Base-by-base conservation (phyloP, 2,113 vertebrate genomes). In the Anthoscopus minutus region DNA sequence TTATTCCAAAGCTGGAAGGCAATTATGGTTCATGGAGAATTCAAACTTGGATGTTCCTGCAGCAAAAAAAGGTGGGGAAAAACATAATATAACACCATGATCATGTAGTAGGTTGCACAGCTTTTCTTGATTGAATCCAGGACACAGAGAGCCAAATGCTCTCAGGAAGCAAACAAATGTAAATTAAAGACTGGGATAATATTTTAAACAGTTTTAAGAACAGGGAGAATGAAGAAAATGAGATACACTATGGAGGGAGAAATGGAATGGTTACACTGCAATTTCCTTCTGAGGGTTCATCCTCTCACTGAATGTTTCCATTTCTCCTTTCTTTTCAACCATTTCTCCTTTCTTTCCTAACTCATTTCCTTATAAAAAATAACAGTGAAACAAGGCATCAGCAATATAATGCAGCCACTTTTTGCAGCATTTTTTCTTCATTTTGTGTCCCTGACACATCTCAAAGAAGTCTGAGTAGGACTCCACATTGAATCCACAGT, bases 401-500 rank as follows among this genome's bases (percentile, higher is more conserved):
- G 5, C 3, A 66, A 33, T 33, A 65, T 5, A 4, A 57, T 25
- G 7, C 4, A 65, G 20, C 4, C 6, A 33, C 44, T 69, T 74
- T 51, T 77, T 45, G 27, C 8, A 57, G 8, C 1, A 8, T 15
- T 27, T 64, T 77, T 28, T 23, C 9, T 80, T 73, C 7, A 62
- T 72, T 82, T 85, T 76, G 17, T 67, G 13, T 6, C n/a, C n/a
- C 10, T 69, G 21, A 40, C 15, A 45, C 31, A 81, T 89, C 38
- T 78, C 11, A 67, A 73, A 78, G 44, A 38, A 33, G 10, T 62
- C n/a, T 61, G 40, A 74, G 28, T 40, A 80, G 78, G 35, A 42
- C 0, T 1, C 7, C 27, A 2, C 6, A 2, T 38, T 82, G 27
- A 82, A 54, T 15, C 2, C 19, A 77, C 21, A 82, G 62, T 22